phyloP scores from a whole-genome alignment of 2,888 invertebrate species.

The Agapostemon virescens region DNA sequence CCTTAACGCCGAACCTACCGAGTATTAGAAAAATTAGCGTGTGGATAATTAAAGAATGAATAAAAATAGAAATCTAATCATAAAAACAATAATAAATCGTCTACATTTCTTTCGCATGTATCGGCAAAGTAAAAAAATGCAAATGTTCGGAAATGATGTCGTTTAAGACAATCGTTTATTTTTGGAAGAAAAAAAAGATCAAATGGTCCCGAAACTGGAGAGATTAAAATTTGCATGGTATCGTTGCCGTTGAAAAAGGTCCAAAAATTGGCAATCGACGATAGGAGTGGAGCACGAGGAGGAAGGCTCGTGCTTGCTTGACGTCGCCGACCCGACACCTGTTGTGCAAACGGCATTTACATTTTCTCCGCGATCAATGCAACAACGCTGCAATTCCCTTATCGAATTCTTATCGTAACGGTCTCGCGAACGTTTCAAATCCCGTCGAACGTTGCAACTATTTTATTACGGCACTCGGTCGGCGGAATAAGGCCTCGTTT shows the following conservation, averaged over 20 bases:
- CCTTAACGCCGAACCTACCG: too few species aligned
- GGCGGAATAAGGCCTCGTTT: conserved; percentile 13
- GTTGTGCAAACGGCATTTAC: conserved; percentile 49
- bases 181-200: neutral
- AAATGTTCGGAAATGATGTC: too few species aligned
- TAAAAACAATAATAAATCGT: too few species aligned
- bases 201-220: neutral
- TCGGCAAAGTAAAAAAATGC: neutral
- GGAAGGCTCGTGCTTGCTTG: neutral
- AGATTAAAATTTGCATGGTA: conserved; percentile 1
- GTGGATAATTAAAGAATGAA: too few species aligned
- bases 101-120: neutral
- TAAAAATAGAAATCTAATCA: too few species aligned
- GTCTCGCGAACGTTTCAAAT: conserved; percentile 43
- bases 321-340: conserved; percentile 38
- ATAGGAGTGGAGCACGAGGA: neutral
- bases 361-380: conserved; percentile 38
- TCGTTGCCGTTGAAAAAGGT: neutral
- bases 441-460: conserved; percentile 27
- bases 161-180: neutral
- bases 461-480: conserved; percentile 36
- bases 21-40: too few species aligned
- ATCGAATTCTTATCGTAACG: conserved; percentile 53
- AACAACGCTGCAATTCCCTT: conserved; percentile 26
- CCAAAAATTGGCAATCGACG: neutral